These are phyloP conservation scores for Brachypodius melanocephalos DNA, from an alignment of 2,113 vertebrate genomes.

Conservation along the genomic window DNA sequence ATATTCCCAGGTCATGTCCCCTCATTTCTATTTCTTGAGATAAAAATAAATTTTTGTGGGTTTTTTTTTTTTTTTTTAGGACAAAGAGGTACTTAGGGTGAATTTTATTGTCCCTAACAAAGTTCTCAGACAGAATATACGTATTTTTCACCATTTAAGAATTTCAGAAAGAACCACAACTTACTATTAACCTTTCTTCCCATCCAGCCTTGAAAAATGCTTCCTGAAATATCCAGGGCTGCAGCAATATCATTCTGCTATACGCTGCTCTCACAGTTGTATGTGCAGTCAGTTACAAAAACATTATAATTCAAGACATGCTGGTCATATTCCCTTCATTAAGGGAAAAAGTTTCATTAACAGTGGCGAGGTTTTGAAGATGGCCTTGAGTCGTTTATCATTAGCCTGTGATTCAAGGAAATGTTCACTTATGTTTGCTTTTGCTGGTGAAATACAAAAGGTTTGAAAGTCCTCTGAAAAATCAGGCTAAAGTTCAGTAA, in stretches of 20 bases:
- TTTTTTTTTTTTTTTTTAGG: background rate
- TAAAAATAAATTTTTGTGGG: background rate
- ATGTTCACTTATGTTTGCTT: background rate
- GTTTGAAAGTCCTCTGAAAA: background rate
- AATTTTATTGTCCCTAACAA: background rate
- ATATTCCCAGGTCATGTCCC: background rate
- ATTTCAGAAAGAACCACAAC: background rate
- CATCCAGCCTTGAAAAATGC: background rate
- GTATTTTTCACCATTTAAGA: background rate
- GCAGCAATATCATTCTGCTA: background rate
- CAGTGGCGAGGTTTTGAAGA: background rate
- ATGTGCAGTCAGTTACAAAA: background rate
- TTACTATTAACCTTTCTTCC: background rate
- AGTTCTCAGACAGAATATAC: background rate
- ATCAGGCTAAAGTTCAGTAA: background rate
- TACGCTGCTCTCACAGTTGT: background rate
- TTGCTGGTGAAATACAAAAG: background rate
- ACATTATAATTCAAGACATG: background rate
- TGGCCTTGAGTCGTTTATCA: background rate
- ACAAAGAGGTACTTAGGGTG: background rate
- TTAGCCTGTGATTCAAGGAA: background rate
- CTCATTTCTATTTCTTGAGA: background rate
- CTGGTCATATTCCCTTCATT: background rate
- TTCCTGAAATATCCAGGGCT: background rate
- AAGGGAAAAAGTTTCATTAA: background rate